Conservation (phyloP, 2,113 vertebrate genomes). For the Fukomys damarensis region DNA sequence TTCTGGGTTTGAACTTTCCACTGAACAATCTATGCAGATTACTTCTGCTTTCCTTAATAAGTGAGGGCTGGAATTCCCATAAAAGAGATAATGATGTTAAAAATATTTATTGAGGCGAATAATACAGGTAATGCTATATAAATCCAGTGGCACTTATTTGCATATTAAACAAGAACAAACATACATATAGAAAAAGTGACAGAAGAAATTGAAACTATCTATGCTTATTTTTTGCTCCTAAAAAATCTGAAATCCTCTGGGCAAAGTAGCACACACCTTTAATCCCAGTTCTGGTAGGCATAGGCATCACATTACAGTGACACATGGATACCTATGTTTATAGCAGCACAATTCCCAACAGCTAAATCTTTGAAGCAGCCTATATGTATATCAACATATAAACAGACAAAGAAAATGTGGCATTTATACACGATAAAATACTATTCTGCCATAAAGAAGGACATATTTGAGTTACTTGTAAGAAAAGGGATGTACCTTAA, state of each 20-base stretch:
- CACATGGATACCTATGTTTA: not conserved
- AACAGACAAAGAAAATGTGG: not conserved
- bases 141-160: not conserved
- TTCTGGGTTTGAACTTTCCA: not conserved
- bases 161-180: constrained; percentile 14
- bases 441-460: not conserved
- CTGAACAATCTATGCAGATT: not conserved
- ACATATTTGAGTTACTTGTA: not conserved
- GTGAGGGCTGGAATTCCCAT: not conserved
- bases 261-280: not conserved
- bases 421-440: not conserved
- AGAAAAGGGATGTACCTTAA: not conserved
- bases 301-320: not conserved
- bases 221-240: not conserved
- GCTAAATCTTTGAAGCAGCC: not conserved
- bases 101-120: not conserved
- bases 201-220: constrained; percentile 18
- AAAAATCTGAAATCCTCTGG: not conserved
- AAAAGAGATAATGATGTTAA: constrained; percentile 35
- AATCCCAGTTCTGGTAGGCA: not conserved
- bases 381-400: not conserved
- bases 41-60: constrained; percentile 41
- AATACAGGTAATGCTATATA: not conserved
- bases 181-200: not conserved
- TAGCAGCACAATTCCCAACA: not conserved